Percentiles rank a stretch among this genome's conserved stretches.
phyloP scores from a whole-genome alignment of 2,888 invertebrate species.

The Drosophila multiciliata region DNA sequence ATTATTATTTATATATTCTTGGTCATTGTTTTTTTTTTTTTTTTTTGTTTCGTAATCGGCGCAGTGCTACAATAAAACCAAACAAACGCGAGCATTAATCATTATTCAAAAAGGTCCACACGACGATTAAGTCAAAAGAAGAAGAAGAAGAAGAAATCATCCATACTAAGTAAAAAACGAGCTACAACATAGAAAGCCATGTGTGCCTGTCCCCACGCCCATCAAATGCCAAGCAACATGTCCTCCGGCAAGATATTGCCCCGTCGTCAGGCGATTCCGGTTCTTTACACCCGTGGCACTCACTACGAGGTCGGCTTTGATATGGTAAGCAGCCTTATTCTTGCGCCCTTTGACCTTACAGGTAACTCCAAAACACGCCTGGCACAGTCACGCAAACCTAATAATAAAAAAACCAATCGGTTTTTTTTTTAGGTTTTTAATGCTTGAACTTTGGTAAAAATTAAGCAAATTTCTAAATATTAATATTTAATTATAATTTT shows the following conservation, averaged over 20 bases:
- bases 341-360: slow-evolving; percentile 1
- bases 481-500: no score
- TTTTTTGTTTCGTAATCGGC: background rate
- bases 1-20: slow-evolving; percentile 9
- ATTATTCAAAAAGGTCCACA: no score
- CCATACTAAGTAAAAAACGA: no score
- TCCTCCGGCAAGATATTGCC: slow-evolving; percentile 79
- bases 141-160: no score
- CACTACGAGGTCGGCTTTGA: slow-evolving; percentile 95
- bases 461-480: no score
- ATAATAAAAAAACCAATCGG: background rate
- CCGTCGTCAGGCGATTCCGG: slow-evolving; percentile 89
- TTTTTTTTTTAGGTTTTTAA: background rate
- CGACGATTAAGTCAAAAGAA: no score
- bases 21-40: slow-evolving; percentile 3
- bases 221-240: slow-evolving; percentile 47
- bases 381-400: slow-evolving; percentile 14
- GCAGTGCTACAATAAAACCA: background rate
- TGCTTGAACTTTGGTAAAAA: background rate
- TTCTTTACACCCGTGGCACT: slow-evolving; percentile 91
- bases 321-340: slow-evolving; percentile 88
- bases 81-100: background rate
- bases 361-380: background rate
- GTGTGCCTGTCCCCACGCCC: slow-evolving; percentile 24
- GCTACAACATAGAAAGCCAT: background rate